phyloP scores from a whole-genome alignment of 1,140 invertebrate species.

The Nasonia giraulti region DNA sequence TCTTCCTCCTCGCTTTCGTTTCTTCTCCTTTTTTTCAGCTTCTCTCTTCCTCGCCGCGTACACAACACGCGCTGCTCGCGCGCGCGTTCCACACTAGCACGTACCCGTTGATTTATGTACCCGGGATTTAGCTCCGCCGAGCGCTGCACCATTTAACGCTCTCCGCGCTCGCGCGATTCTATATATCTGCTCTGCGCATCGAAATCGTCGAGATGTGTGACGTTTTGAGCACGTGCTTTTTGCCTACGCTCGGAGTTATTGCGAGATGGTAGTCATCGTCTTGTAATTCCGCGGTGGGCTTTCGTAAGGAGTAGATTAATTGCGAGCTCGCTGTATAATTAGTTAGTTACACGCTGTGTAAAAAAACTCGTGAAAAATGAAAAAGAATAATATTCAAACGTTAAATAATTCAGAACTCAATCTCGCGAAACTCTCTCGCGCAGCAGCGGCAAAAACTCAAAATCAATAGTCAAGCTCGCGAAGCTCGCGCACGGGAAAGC shows the following conservation, averaged over 20 bases:
- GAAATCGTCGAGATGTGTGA: background rate
- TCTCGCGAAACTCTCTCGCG: no score
- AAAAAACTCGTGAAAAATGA: no score
- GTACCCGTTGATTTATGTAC: background rate
- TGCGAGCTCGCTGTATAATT: no score
- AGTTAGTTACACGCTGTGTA: no score
- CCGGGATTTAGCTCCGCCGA: background rate
- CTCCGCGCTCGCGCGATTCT: background rate
- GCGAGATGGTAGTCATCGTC: background rate
- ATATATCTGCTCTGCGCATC: background rate
- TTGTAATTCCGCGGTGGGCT: background rate
- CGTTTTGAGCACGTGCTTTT: background rate
- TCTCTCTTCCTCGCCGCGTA: background rate
- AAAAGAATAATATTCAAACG: no score
- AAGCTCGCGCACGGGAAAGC: no score
- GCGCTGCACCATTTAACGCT: constrained; percentile 22
- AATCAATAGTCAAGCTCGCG: background rate
- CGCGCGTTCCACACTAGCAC: constrained; percentile 18
- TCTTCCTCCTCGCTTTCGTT: constrained; percentile 4
- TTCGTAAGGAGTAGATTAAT: no score
- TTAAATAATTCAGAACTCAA: no score
- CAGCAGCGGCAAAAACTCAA: background rate
- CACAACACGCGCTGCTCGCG: background rate
- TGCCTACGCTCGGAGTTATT: background rate
- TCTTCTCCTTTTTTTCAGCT: background rate